phyloP scores from a whole-genome alignment of 2,888 invertebrate species.

The Cryptophagus acutangulus region DNA sequence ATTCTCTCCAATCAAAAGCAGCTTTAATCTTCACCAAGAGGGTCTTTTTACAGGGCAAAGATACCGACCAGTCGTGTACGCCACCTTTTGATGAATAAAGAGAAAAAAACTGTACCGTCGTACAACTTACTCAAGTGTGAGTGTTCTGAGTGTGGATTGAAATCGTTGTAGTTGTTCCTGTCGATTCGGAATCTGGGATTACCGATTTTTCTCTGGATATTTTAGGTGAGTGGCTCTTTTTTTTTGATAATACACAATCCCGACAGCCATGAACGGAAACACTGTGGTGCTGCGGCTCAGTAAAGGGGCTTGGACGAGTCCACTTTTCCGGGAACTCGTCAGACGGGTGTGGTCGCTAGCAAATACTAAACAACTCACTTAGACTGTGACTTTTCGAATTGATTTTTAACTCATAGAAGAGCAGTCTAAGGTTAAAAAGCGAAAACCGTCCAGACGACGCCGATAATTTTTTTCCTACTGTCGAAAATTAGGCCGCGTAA shows the following conservation, averaged over 20 bases:
- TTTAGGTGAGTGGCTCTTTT: neutral
- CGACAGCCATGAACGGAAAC: slow-evolving; percentile 39
- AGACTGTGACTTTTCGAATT: slow-evolving; percentile 25
- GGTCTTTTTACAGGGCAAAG: slow-evolving; percentile 36
- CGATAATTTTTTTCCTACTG: slow-evolving; percentile 24
- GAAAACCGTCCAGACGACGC: slow-evolving; percentile 31
- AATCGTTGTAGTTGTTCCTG: no score
- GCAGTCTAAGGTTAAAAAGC: slow-evolving; percentile 26
- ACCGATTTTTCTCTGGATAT: no score
- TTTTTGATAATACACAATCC: slow-evolving; percentile 9
- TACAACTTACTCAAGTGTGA: no score
- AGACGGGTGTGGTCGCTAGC: slow-evolving; percentile 38
- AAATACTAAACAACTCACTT: slow-evolving; percentile 16
- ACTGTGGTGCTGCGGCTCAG: no score
- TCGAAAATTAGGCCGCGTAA: slow-evolving; percentile 23
- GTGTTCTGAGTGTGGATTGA: no score
- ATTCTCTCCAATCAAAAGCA: slow-evolving; percentile 32
- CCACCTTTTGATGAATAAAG: no score
- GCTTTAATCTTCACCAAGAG: slow-evolving; percentile 29
- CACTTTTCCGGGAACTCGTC: slow-evolving; percentile 26
- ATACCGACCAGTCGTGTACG: slow-evolving; percentile 30
- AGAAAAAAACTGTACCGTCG: slow-evolving; percentile 10
- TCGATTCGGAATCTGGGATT: no score
- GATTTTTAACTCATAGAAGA: slow-evolving; percentile 1
- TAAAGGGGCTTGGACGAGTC: slow-evolving; percentile 17